Percentiles rank a stretch among this genome's conserved stretches.
phyloP scores from a whole-genome alignment of 2,888 invertebrate genomes.

The Scrobipalpa costella region DNA sequence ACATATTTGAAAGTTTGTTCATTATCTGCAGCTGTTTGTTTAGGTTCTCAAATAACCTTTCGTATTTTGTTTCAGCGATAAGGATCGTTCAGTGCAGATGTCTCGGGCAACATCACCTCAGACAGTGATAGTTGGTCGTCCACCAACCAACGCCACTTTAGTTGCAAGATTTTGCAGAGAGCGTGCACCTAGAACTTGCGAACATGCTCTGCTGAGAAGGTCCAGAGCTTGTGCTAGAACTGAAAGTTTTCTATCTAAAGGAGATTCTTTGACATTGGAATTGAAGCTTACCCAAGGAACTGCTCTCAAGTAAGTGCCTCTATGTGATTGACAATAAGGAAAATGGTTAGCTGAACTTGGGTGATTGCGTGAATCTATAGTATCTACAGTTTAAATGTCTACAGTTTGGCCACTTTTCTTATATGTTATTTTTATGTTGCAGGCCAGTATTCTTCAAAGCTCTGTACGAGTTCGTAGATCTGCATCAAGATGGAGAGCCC shows the following conservation, averaged over 20 bases:
- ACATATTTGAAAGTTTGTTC: constrained; percentile 4
- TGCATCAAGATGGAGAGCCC: constrained; percentile 91
- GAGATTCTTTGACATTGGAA: constrained; percentile 90
- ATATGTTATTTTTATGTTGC: constrained; percentile 37
- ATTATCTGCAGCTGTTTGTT: background rate
- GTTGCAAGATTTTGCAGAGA: constrained; percentile 92
- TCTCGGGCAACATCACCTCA: constrained; percentile 74
- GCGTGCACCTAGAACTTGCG: constrained; percentile 90
- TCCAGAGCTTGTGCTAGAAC: constrained; percentile 89
- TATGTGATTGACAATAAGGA: background rate
- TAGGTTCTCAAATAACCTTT: constrained; percentile 1
- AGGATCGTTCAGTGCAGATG: constrained; percentile 74
- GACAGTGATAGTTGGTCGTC: constrained; percentile 77
- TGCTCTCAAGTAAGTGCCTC: constrained; percentile 86
- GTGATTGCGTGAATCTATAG: too few species aligned
- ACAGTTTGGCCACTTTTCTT: too few species aligned
- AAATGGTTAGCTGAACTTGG: background rate
- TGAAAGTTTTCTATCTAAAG: constrained; percentile 91
- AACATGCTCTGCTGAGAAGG: constrained; percentile 86
- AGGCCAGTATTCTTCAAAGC: constrained; percentile 93
- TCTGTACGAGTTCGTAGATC: constrained; percentile 93
- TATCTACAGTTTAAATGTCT: background rate
- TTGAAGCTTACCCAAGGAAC: constrained; percentile 90
- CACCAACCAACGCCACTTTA: constrained; percentile 87
- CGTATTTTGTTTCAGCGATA: constrained; percentile 60